Base-by-base conservation (phyloP, 1,140 invertebrate genomes). In the Charaxes varanes region DNA sequence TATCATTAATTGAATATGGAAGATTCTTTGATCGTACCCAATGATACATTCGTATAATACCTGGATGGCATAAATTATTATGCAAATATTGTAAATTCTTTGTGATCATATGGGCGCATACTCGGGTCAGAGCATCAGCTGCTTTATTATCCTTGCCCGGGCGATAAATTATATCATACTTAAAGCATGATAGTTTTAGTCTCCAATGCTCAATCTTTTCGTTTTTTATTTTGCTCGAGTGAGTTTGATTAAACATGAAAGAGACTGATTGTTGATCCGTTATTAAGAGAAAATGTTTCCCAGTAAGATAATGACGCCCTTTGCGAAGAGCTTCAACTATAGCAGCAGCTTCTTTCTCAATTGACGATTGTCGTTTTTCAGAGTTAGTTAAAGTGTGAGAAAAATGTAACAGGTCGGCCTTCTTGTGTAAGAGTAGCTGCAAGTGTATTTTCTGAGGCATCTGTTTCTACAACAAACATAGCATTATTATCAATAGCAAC, bases 401-500 rank as follows among this genome's bases (percentile, higher is more conserved):
- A 53, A 30, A 50, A 62, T 1, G 44, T 45, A 10, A 63, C 33
- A 2, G 53, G 42, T 16, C 45, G 24, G 4, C 30, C n/a, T n/a
- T n/a, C n/a, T n/a, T n/a, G n/a, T n/a, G n/a, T n/a, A n/a, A n/a
- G n/a, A n/a, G n/a, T n/a, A n/a, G 73, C 81, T 6, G 73, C 80
- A 15, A 86, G 34, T 4, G 70, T 69, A 36, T 52, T 49, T 7
- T 68, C 62, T 8, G 67, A 72, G 12, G 79, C 82, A 55, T 87
- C 85, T 0, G 71, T 81, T 14, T 72, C 65, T 1, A 86, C 42
- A 0, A 67, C 55, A 41, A 76, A 82, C 6, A 12, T 33, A 1
- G 32, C 27, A 4, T 38, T 33, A 21, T 46, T 10, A 19, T 38
- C 16, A 7, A 46, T 46, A 4, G 35, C 34, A 6, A 8, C 8